These are phyloP conservation scores for Dinoponera quadriceps DNA, from an alignment of 1,140 invertebrate genomes.

Conservation along the genomic window DNA sequence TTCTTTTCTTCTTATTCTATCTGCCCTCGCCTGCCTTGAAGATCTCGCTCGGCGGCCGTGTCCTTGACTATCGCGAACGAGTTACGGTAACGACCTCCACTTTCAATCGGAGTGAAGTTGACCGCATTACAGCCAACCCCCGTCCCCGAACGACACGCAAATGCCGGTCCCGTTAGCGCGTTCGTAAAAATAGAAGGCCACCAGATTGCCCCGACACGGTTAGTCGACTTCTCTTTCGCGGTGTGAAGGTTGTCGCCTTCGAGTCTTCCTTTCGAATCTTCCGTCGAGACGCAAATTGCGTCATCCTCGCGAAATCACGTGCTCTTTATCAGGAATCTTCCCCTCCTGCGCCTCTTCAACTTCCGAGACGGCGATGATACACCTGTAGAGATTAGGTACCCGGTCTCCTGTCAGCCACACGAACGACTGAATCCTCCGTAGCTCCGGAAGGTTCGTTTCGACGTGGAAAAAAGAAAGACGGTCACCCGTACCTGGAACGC, in stretches of 20 bases:
- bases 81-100: slow-evolving; percentile 17
- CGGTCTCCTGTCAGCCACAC: slow-evolving; percentile 19
- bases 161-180: not conserved
- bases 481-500: slow-evolving; percentile 56
- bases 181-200: not conserved
- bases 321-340: slow-evolving; percentile 33
- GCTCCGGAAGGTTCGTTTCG: slow-evolving; percentile 41
- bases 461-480: slow-evolving; percentile 53
- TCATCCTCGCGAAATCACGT: slow-evolving; percentile 1
- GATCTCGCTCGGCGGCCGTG: slow-evolving; percentile 6
- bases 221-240: not conserved
- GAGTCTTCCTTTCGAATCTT: not conserved
- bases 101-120: slow-evolving; percentile 13
- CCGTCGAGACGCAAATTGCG: not conserved
- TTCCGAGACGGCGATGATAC: not conserved
- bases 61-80: not conserved
- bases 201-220: not conserved
- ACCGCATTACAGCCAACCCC: not conserved
- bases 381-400: slow-evolving; percentile 9
- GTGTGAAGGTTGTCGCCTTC: slow-evolving; percentile 25
- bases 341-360: not conserved
- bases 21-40: not conserved
- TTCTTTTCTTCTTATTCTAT: not conserved
- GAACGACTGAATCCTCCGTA: slow-evolving; percentile 45
- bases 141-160: not conserved